Base-by-base conservation (phyloP, 2,113 vertebrate species). In the Otocyon megalotis region DNA sequence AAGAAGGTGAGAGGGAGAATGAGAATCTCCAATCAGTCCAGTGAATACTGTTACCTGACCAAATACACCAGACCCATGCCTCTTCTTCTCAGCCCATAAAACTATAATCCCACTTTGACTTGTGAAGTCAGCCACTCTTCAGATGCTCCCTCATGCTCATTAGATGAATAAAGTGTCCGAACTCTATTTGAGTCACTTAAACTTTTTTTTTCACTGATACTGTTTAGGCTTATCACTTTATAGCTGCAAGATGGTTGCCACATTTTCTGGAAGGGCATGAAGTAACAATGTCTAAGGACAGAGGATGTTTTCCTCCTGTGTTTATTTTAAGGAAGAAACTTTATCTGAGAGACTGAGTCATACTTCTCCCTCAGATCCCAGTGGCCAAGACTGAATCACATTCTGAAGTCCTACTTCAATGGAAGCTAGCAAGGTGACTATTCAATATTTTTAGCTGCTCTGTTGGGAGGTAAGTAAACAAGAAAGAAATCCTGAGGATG, bases 381-480 rank as follows among this genome's bases (percentile, higher is more conserved):
- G 14, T 65, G 83, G 32, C 54, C 32, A 54, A 35, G 67, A 37
- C 37, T 97, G 90, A 89, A 56, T 95, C 84, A 93, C 16, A 56
- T 65, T 79, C 85, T 65, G 16, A 8, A 17, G 17, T 90, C 63
- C 71, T 88, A 50, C 12, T 43, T 56, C 67, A 91, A 9, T 30
- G 77, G 69, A 79, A 92, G 14, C 48, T 28, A 43, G 35, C n/a
- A 28, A 87, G 54, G 48, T 83, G 65, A 87, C 86, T 62, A 67
- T 72, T 43, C 26, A 56, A 3, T 96, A 95, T 94, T 60, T 97
- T 94, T 92, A 92, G 48, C 83, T 82, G 32, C 81, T 95, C 3
- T 85, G n/a, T 76, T 67, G 60, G 63, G 58, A 88, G 60, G 28
- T 19, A 90, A 60, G 17, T 13, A 20, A 95, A 43, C 6, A 35